Percentiles rank a stretch among this genome's conserved stretches.
phyloP scores from a whole-genome alignment of 2,113 vertebrate genomes.

The Piprites chloris region DNA sequence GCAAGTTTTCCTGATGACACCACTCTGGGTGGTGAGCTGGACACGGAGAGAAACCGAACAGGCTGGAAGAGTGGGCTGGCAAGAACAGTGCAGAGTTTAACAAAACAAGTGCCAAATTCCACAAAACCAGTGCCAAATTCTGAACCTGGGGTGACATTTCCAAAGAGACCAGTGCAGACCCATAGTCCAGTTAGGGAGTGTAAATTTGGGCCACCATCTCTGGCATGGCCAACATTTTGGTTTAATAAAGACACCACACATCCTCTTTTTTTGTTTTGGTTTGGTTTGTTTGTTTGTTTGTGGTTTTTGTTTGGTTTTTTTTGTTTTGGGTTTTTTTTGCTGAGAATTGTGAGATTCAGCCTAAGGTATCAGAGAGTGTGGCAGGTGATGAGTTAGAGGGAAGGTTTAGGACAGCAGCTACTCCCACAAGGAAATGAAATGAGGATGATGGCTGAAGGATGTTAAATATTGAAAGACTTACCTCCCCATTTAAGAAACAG shows the following conservation, averaged over 20 bases:
- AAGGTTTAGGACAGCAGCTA: neutral
- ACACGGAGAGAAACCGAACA: neutral
- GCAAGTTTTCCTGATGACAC: neutral
- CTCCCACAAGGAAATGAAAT: neutral
- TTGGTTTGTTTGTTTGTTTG: too few species aligned
- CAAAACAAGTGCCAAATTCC: neutral
- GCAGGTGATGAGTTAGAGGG: neutral
- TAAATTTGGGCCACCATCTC: neutral
- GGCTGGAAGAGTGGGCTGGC: neutral
- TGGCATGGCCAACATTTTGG: neutral
- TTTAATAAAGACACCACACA: neutral
- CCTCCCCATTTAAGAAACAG: conserved; percentile 98
- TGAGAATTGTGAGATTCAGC: neutral
- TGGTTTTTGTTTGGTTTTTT: too few species aligned
- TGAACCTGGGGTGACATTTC: neutral
- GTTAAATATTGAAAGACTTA: conserved; percentile 69
- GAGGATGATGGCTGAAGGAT: neutral
- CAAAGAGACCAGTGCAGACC: neutral
- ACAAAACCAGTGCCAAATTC: neutral
- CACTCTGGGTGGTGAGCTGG: neutral
- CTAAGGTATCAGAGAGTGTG: neutral
- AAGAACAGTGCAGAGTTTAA: neutral
- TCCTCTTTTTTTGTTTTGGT: neutral
- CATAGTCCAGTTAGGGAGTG: neutral
- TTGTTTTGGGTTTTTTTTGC: neutral